A percentile compares a stretch with the other conserved stretches of the same genome.
Evolutionary conservation across 2,888 invertebrate genomes (phyloP).

Genomic region (Oxystoma pomonae): DNA sequence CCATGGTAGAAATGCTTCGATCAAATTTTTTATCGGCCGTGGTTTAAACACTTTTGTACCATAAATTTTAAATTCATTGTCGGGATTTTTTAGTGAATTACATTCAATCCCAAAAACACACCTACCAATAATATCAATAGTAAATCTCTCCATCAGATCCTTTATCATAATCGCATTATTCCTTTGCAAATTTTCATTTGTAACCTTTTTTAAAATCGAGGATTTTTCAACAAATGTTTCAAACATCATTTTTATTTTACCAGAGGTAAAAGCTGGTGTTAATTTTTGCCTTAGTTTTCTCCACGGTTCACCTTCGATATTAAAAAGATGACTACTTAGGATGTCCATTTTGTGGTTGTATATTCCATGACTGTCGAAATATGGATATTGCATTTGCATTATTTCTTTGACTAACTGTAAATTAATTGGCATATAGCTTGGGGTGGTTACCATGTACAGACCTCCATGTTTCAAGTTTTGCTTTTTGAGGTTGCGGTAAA

Average conservation of each 20-base stretch:
- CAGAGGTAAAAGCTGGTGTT: slow-evolving; percentile 32
- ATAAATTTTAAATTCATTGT: slow-evolving; percentile 46
- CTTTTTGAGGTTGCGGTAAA: slow-evolving; percentile 21
- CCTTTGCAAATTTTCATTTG: slow-evolving; percentile 15
- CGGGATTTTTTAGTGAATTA: slow-evolving; percentile 51
- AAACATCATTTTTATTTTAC: slow-evolving; percentile 22
- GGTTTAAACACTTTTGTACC: slow-evolving; percentile 2
- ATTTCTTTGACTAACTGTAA: slow-evolving; percentile 39
- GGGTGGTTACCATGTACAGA: slow-evolving; percentile 29
- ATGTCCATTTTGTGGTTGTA: slow-evolving; percentile 40
- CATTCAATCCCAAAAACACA: slow-evolving; percentile 57
- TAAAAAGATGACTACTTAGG: slow-evolving; percentile 34
- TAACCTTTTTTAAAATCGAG: slow-evolving; percentile 24
- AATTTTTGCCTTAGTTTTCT: slow-evolving; percentile 43
- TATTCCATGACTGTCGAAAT: slow-evolving; percentile 35
- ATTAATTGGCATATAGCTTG: slow-evolving; percentile 38
- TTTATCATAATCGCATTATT: slow-evolving; percentile 32
- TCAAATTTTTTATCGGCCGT: neutral
- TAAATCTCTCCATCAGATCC: slow-evolving; percentile 52
- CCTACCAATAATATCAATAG: slow-evolving; percentile 56
- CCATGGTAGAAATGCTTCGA: neutral
- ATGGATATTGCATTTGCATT: slow-evolving; percentile 39
- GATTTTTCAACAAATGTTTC: slow-evolving; percentile 20
- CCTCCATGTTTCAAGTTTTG: slow-evolving; percentile 31
- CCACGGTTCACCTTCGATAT: slow-evolving; percentile 43